Evolutionary conservation across 2,113 vertebrate genomes (phyloP), one percentile per base, ranked within the genome.

Genomic region (Mirounga angustirostris): DNA sequence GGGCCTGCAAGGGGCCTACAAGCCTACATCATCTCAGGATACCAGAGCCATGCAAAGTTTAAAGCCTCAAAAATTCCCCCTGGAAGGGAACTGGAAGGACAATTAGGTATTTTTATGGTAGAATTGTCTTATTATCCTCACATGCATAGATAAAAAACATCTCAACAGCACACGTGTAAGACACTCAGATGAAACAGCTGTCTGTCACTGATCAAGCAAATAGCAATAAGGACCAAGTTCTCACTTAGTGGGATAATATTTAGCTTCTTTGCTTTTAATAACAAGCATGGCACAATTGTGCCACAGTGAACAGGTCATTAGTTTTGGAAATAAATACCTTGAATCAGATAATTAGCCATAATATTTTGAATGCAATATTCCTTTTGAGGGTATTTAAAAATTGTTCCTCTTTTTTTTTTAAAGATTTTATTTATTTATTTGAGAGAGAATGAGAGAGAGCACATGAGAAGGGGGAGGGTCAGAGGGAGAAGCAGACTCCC

Each of bases 71-170:
- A 82, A n/a, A 80, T 63, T 92, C 46, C 21, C 16, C 36, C 9
- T 94, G 30, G n/a, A 95, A 95, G 76, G 69, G 4, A 71, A 79
- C 33, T 90, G 22, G 19, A 93, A 89, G 52, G 52, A 80, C n/a
- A 50, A 84, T 79, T 89, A 84, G 26, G 46, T 79, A 65, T 84
- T 84, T 43, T 71, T 50, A 10, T 63, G 24, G 28, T 71, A 80
- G 54, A 89, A 79, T 11, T 63, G n/a, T 15, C 30, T 36, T 50
- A 22, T 58, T 71, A 65, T 63, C 36, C 26, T 88, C 54, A 73
- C 10, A 84, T 16, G 14, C 36, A 1, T 18, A 81, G 40, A 36
- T 58, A 40, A 80, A 78, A 78, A 13, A 69, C 18, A 15, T 16
- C n/a, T 63, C 50, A 71, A 79, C 33, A 50, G 12, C 13, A 26